These are phyloP conservation scores for Sapayoa aenigma DNA, from an alignment of 2,113 vertebrate species.

Conservation along the genomic window DNA sequence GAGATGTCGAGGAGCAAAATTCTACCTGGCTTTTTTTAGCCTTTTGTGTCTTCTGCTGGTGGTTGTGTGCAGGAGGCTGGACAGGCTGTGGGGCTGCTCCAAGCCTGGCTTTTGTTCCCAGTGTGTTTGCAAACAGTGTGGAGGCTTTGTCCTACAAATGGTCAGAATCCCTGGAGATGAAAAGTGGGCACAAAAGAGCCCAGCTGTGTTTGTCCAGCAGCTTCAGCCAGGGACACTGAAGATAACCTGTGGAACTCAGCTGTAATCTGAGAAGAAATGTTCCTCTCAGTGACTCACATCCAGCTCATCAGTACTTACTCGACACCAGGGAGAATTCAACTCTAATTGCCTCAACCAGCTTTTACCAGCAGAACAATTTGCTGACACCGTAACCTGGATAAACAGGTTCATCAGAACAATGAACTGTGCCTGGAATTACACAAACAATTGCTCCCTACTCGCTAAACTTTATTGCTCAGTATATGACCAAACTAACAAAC, in stretches of 20 bases:
- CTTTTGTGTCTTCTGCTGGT: too few species aligned
- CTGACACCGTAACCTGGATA: not conserved
- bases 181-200: accelerated
- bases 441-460: not conserved
- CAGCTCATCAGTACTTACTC: not conserved
- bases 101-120: not conserved
- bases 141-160: not conserved
- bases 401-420: not conserved
- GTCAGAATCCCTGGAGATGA: not conserved
- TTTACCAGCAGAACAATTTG: not conserved
- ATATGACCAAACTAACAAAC: not conserved
- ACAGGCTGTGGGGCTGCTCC: not conserved
- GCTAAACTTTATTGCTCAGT: not conserved
- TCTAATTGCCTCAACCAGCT: not conserved
- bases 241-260: not conserved
- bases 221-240: not conserved
- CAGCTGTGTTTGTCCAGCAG: not conserved
- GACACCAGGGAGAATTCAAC: not conserved
- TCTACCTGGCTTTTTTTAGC: not conserved
- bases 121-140: not conserved
- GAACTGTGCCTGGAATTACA: not conserved
- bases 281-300: not conserved
- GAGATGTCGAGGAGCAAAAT: not conserved
- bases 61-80: not conserved
- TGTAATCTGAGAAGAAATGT: not conserved